Percentiles rank a stretch among this genome's conserved stretches.
Conservation (phyloP, 1,140 invertebrate species). For the Euglossa dilemma region DNA sequence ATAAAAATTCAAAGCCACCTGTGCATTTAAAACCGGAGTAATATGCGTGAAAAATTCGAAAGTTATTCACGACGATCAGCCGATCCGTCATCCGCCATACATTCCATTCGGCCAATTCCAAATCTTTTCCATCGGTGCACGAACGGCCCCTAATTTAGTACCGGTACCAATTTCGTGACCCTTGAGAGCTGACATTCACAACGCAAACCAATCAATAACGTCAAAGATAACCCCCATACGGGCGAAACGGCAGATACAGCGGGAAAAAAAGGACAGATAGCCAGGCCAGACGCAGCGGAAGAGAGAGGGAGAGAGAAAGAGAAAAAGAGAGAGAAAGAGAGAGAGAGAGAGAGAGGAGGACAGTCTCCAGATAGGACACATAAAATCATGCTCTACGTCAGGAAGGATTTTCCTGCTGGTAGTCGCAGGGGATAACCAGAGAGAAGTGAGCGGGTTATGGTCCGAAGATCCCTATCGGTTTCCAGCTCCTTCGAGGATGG, state of each 20-base stretch:
- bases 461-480: slow-evolving; percentile 56
- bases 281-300: too few species aligned
- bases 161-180: slow-evolving; percentile 1
- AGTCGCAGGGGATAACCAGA: slow-evolving; percentile 51
- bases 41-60: neutral
- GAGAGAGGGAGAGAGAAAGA: neutral
- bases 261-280: neutral
- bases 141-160: neutral
- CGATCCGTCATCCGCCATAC: too few species aligned
- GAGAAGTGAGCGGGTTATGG: slow-evolving; percentile 54
- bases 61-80: neutral
- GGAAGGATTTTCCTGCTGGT: slow-evolving; percentile 45
- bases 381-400: slow-evolving; percentile 39
- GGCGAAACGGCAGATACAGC: slow-evolving; percentile 2
- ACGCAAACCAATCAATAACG: slow-evolving; percentile 33
- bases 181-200: slow-evolving; percentile 16
- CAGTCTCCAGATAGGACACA: neutral
- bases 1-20: neutral
- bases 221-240: slow-evolving; percentile 13
- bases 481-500: slow-evolving; percentile 32
- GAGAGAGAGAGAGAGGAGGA: neutral
- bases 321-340: neutral
- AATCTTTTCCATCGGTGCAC: neutral
- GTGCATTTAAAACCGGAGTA: neutral
- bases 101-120: neutral